Evolutionary conservation across 2,113 vertebrate species (phyloP), one percentile per base, ranked within the genome.

Genomic region (Coracopsis vasa): DNA sequence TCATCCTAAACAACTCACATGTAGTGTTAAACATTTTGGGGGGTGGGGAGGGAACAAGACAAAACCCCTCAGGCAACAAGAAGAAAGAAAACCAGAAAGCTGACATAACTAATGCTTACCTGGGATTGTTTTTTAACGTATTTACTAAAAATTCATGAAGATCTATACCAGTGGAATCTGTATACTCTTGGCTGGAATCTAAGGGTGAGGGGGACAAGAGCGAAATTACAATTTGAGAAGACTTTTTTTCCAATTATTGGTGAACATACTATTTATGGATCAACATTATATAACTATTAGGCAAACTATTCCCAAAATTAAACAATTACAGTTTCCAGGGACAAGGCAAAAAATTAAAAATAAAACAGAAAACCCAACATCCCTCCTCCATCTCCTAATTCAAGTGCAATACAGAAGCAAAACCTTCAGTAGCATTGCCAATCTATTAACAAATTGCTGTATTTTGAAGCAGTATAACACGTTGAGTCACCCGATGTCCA

Each of bases 111-210:
- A 75, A 81, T 66, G 71, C 97, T 98, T 98, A 99, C 99, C 99
- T 99, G 98, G 99, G 99, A 98, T 99, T 99, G 97, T 99, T 99
- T 98, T 99, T 99, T 97, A 99, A 97, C 44, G 99, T 99, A 98
- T 99, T 99, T 98, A 99, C 99, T 98, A 99, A 98, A 98, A 99
- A 99, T 97, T 99, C 99, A 79, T 99, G 99, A 96, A 99, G 99
- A 98, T 99, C 99, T 96, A 99, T 99, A 96, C 99, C 99, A 97
- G 99, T 99, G 92, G 99, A 99, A 98, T 99, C 99, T 75, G 99
- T 99, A 97, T 99, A 99, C 97, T 99, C 99, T 98, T 99, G 99
- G 97, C 99, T 99, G 98, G 99, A 99, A 99, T 99, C 99, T 99
- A 98, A 96, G 94, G 85, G n/a, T 45, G 62, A 95, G 39, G 94